Base-by-base conservation (phyloP, 2,888 invertebrate genomes). In the Drosophila fulvimacula region DNA sequence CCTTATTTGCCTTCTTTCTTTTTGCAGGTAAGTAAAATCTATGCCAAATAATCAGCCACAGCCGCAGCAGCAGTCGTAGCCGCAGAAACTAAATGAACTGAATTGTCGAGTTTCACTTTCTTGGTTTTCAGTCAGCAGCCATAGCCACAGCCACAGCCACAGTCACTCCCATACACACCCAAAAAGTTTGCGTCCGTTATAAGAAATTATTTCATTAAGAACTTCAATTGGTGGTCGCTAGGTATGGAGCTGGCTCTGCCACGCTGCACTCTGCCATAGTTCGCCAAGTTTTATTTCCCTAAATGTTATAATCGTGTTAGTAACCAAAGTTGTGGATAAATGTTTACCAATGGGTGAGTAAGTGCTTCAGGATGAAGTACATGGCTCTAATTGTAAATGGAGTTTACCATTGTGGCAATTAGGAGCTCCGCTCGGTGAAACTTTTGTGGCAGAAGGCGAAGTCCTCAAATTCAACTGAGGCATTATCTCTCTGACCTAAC, bases 161-260 rank as follows among this genome's bases (percentile, higher is more conserved):
- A n/a, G n/a, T n/a, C n/a, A n/a, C n/a, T n/a, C 27, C 5, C 42
- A 57, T 42, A 51, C 30, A 58, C 38, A 30, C 27, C 39, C 38
- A 42, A 53, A 76, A 79, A 76, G 52, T 87, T 84, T 70, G 49
- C 67, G 52, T 42, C 64, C 64, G 68, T 66, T 74, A 69, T 69
- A 83, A 73, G 87, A 83, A 84, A 84, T 84, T 86, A 89, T 84
- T 84, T 84, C 84, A 84, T 84, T 84, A 87, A 87, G 83, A 86
- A 84, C 88, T 82, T 76, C 83, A 84, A 88, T 84, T 86, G 79
- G 69, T 48, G 69, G 88, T 82, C 76, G 74, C 76, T 84, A 65
- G 73, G 48, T 59, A 51, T 52, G 81, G 46, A 70, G 27, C 27
- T 30, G 27, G 27, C 30, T 30, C 30, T 10, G 10, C 6, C 30